phyloP scores from a whole-genome alignment of 1,140 invertebrate species.

The Brachionus rotundiformis region DNA sequence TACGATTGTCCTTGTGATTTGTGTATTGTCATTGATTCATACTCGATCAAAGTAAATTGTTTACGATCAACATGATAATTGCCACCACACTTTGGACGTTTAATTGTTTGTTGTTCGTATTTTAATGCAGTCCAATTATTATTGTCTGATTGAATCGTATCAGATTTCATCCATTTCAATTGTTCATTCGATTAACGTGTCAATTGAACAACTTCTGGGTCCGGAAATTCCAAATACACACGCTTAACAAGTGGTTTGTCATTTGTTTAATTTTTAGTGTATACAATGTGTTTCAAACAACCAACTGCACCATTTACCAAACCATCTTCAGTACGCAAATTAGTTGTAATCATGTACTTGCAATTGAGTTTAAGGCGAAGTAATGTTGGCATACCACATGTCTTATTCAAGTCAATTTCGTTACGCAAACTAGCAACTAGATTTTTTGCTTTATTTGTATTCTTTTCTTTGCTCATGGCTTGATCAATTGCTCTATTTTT shows the following conservation, averaged over 20 bases:
- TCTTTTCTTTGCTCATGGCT: neutral
- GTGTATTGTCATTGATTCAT: conserved; percentile 42
- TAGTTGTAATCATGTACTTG: conserved; percentile 17
- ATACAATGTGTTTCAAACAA: neutral
- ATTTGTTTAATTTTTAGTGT: neutral
- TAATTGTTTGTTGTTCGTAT: neutral
- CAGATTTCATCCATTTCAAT: neutral
- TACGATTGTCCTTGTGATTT: conserved; percentile 28
- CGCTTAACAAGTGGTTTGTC: conserved; percentile 3
- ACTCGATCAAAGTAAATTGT: neutral
- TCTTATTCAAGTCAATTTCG: neutral
- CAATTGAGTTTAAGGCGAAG: neutral
- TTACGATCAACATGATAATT: neutral
- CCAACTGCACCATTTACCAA: conserved; percentile 16
- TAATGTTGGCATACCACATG: neutral
- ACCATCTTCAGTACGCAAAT: neutral
- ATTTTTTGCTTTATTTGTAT: neutral
- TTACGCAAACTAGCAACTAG: neutral
- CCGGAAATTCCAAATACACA: neutral
- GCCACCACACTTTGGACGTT: neutral
- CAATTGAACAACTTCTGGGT: neutral
- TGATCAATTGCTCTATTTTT: neutral
- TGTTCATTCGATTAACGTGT: neutral
- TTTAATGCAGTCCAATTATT: neutral
- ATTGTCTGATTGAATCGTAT: neutral